These are phyloP conservation scores for Poecile montanus DNA, from an alignment of 2,797 vertebrate species.

Conservation along the genomic window DNA sequence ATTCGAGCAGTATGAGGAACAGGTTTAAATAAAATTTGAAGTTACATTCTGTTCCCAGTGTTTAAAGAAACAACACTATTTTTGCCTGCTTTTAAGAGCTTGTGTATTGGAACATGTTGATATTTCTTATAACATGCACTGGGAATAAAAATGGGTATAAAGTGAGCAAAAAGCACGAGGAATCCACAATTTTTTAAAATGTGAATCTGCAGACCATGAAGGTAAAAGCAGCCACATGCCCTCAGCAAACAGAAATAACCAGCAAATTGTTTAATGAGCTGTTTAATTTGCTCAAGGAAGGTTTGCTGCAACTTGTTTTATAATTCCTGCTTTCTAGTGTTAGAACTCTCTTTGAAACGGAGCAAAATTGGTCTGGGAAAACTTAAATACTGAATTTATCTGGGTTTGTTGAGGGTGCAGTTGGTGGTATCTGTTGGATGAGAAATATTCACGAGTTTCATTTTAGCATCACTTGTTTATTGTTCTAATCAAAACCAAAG, in stretches of 20 bases:
- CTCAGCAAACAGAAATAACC: background rate
- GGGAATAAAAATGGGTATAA: background rate
- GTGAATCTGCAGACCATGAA: background rate
- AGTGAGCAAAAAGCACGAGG: background rate
- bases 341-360: background rate
- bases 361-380: background rate
- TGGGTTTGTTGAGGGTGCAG: background rate
- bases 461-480: background rate
- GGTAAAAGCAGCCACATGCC: background rate
- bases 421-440: background rate
- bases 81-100: background rate
- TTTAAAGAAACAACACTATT: background rate
- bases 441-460: background rate
- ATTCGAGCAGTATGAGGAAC: background rate
- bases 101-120: background rate
- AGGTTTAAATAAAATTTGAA: background rate
- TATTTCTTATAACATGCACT: background rate
- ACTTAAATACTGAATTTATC: background rate
- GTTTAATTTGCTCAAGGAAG: background rate
- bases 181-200: fast-evolving
- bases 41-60: background rate
- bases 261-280: background rate
- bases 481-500: background rate
- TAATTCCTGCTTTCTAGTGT: background rate
- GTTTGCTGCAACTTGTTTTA: background rate